Evolutionary conservation across 2,113 vertebrate species (phyloP), one percentile per base, ranked within the genome.

Genomic region (Leuciscus idus): DNA sequence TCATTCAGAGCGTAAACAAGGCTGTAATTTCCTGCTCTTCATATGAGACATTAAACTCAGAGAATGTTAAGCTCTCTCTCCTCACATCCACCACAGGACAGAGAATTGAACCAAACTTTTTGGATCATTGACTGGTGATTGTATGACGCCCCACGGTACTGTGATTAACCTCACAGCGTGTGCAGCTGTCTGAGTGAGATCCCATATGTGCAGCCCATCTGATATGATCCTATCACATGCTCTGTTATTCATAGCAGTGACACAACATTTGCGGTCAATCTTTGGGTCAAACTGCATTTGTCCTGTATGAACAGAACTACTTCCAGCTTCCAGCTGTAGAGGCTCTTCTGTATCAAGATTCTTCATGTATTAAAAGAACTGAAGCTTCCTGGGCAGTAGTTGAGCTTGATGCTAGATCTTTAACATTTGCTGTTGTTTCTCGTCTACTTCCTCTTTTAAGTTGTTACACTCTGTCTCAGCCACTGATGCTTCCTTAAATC

Each of bases 11-110:
- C 10, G 13, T 87, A 77, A 83, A 83, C 85, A 87, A 83, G 48
- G 30, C 57, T 62, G 59, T 66, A 66, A 94, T 84, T 92, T 93
- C 88, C 89, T 92, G 88, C 52, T 62, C 89, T 89, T 94, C 92
- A 92, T 91, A 93, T 78, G 90, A 89, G 62, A 81, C 68, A 85
- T 66, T 92, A 13, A 72, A 52, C 26, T 52, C 33, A 90, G 88
- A 91, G 91, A 89, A 86, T 90, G 83, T 88, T 86, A 89, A 90
- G 68, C 68, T 33, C 3, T 36, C 70, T 52, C n/a, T 59, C 2
- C 61, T 78, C 68, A 50, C 26, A 23, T 59, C 43, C 76, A 33
- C 3, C 43, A 23, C 61, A 21, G 17, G 46, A 70, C 2, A 23
- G 9, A 52, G 62, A 30, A 68, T 82, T 82, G 33, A 82, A 64